Conservation (phyloP, 2,888 invertebrate genomes). For the Drosophila mimica region DNA sequence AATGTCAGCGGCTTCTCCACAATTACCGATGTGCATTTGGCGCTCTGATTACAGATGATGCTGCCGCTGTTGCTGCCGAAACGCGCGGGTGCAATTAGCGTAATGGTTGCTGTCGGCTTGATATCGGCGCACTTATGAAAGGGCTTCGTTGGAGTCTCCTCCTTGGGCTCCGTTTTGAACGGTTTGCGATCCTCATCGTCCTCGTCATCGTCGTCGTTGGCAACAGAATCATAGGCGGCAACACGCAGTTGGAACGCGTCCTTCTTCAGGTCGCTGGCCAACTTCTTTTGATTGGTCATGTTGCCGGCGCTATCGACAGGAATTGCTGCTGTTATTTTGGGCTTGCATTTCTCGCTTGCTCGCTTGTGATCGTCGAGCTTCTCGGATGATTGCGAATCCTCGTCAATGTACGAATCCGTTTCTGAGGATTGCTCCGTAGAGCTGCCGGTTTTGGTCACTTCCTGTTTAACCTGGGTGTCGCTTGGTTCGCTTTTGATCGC, state of each 20-base stretch:
- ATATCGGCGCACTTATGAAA: slow-evolving; percentile 49
- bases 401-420: slow-evolving; percentile 84
- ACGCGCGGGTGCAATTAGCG: slow-evolving; percentile 64
- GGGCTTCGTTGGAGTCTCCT: slow-evolving; percentile 45
- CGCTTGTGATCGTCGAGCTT: slow-evolving; percentile 69
- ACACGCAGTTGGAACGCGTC: slow-evolving; percentile 34
- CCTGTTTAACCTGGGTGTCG: slow-evolving; percentile 58
- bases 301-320: slow-evolving; percentile 33
- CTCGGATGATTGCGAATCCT: slow-evolving; percentile 85
- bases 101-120: slow-evolving; percentile 43
- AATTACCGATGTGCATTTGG: slow-evolving; percentile 78
- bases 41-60: slow-evolving; percentile 12
- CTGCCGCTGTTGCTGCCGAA: slow-evolving; percentile 41
- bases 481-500: slow-evolving; percentile 61
- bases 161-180: slow-evolving; percentile 55
- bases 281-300: slow-evolving; percentile 73
- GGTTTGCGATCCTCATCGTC: slow-evolving; percentile 37
- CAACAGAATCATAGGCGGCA: background rate
- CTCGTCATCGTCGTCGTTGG: background rate
- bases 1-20: slow-evolving; percentile 74
- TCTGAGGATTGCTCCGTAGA: slow-evolving; percentile 83
- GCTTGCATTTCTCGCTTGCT: slow-evolving; percentile 69
- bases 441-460: slow-evolving; percentile 75
- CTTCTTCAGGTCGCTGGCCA: slow-evolving; percentile 43
- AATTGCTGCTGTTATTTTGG: slow-evolving; percentile 29